Evolutionary conservation across 2,888 invertebrate species (phyloP), one percentile per base, ranked within the genome.

Genomic region (Synergus laeviventris): DNA sequence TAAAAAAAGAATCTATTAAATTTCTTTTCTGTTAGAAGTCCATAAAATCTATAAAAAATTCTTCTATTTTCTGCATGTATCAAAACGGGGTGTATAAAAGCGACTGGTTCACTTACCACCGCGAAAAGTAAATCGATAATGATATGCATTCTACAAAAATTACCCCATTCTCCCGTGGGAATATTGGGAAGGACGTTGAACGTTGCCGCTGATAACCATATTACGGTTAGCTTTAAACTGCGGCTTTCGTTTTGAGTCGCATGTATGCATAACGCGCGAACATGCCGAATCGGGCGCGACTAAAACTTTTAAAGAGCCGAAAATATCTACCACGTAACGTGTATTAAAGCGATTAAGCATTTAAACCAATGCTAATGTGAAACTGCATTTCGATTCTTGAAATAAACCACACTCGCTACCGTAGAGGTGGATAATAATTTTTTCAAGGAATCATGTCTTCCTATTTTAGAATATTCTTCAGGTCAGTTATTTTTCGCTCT

Each of bases 131-230:
- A 87, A 87, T 88, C 88, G 86, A 88, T 88, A 88, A 87, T 88
- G 85, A 88, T 87, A 88, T 88, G 88, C 88, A 85, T 86, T 85
- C 85, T 83, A 84, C 79, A 85, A 88, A 87, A 88, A 87, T 86
- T 86, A 85, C 81, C 84, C 74, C 81, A 75, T 78, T 74, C 76
- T 84, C 82, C 81, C 85, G 84, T 86, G 86, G 85, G 86, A 86
- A 87, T 86, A 86, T 83, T 82, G 84, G 84, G 84, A 83, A 83
- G 82, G 85, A 83, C 86, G 83, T 86, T 84, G 87, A 87, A 86
- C 86, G 86, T 87, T 86, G 83, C 84, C 79, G 82, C 85, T 84
- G 85, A 87, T 88, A 88, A 88, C 87, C 86, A 83, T 84, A 85
- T 87, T 87, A 87, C 84, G 83, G 83, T 86, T 84, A 81, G 84